Evolutionary conservation across 2,888 invertebrate genomes (phyloP).

Genomic region (Rhimphoctona megacephalus): DNA sequence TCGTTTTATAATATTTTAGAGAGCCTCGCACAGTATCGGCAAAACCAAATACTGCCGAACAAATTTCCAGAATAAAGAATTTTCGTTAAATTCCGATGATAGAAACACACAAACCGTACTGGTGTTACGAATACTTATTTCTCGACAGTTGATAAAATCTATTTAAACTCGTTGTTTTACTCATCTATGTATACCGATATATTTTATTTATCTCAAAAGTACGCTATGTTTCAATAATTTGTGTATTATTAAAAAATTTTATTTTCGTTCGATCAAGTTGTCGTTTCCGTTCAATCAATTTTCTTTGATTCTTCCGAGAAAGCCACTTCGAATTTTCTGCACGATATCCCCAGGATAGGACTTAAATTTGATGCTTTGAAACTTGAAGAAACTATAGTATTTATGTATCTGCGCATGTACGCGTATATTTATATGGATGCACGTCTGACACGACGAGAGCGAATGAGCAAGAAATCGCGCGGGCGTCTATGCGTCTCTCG

Average conservation of each 20-base stretch:
- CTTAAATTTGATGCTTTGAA: constrained; percentile 1
- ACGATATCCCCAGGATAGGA: neutral
- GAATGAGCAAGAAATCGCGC: constrained; percentile 50
- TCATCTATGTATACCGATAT: neutral
- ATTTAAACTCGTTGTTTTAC: constrained; percentile 24
- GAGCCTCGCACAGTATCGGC: too few species aligned
- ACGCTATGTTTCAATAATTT: neutral
- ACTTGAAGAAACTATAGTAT: neutral
- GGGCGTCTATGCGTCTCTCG: constrained; percentile 64
- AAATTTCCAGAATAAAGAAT: neutral
- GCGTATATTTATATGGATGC: neutral
- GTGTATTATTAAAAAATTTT: neutral
- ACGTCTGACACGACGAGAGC: constrained; percentile 31
- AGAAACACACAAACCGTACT: neutral
- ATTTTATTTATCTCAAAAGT: neutral
- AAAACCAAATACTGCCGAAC: too few species aligned
- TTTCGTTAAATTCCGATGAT: neutral
- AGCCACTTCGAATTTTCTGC: neutral
- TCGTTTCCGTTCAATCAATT: neutral
- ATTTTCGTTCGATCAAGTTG: neutral
- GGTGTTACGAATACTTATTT: too few species aligned
- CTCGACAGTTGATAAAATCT: neutral
- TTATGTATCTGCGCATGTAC: neutral
- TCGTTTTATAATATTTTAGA: too few species aligned
- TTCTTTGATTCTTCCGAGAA: neutral